phyloP scores from a whole-genome alignment of 1,140 invertebrate species.

The Medauroidea extradentata region DNA sequence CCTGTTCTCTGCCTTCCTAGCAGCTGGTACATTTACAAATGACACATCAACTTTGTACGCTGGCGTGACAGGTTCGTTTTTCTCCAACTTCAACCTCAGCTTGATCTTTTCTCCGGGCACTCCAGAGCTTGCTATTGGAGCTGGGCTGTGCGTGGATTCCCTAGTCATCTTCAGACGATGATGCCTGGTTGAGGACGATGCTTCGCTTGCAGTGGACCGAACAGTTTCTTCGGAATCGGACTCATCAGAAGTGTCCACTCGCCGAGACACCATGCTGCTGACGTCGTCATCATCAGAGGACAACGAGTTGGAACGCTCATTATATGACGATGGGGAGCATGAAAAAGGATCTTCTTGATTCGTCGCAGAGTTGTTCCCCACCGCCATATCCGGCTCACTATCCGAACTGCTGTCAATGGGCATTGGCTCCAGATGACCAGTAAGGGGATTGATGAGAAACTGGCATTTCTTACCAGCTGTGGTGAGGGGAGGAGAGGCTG shows the following conservation, averaged over 20 bases:
- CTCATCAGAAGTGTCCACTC: conserved; percentile 53
- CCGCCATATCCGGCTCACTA: conserved; percentile 40
- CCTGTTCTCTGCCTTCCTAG: conserved; percentile 1
- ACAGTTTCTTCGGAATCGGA: conserved; percentile 59
- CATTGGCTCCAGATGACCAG: conserved; percentile 78
- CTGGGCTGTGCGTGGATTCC: conserved; percentile 20
- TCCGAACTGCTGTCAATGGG: conserved; percentile 57
- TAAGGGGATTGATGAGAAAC: conserved; percentile 82
- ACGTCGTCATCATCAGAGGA: conserved; percentile 44
- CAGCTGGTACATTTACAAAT: conserved; percentile 55
- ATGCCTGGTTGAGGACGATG: conserved; percentile 17
- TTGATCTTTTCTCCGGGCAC: conserved; percentile 72
- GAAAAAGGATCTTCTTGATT: conserved; percentile 50
- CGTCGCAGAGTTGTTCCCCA: conserved; percentile 46
- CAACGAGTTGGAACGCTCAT: conserved; percentile 55
- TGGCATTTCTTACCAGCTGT: conserved; percentile 57
- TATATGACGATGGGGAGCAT: conserved; percentile 49
- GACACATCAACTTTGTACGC: conserved; percentile 78
- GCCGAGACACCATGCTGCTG: conserved; percentile 44
- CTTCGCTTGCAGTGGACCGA: conserved; percentile 51
- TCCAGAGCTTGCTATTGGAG: conserved; percentile 18
- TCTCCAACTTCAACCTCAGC: conserved; percentile 75
- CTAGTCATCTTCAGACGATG: conserved; percentile 6
- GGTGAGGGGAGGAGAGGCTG: conserved; percentile 30
- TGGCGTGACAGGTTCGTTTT: conserved; percentile 68